Percentiles rank a stretch among this genome's conserved stretches.
These are phyloP conservation scores for Panopea generosa DNA, from an alignment of 2,888 invertebrate genomes.

Conservation along the genomic window DNA sequence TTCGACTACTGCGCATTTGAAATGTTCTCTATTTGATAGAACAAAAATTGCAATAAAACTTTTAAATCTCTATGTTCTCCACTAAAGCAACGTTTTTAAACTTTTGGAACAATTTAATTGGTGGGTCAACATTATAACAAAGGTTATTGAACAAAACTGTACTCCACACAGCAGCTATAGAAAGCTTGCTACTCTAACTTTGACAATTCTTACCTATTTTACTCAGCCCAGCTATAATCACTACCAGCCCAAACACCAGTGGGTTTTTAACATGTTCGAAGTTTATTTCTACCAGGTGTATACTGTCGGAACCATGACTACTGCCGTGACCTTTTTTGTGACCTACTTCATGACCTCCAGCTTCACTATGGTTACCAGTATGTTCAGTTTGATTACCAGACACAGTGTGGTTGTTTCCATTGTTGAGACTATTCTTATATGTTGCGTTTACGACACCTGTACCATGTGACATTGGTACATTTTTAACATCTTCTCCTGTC, in stretches of 20 bases:
- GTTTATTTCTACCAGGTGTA: slow-evolving; percentile 83
- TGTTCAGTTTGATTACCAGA: background rate
- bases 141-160: too few species aligned
- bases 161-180: too few species aligned
- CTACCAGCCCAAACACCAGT: slow-evolving; percentile 86
- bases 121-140: too few species aligned
- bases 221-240: slow-evolving; percentile 86
- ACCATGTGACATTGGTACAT: background rate
- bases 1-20: too few species aligned
- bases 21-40: too few species aligned
- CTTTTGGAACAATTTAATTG: too few species aligned
- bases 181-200: too few species aligned
- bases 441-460: background rate
- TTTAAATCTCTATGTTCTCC: too few species aligned
- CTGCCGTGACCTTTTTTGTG: slow-evolving; percentile 11
- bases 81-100: too few species aligned
- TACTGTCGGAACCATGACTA: slow-evolving; percentile 64
- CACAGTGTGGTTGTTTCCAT: background rate
- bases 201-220: slow-evolving; percentile 87
- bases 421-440: too few species aligned
- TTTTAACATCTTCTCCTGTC: slow-evolving; percentile 16
- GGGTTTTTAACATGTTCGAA: slow-evolving; percentile 85
- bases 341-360: slow-evolving; percentile 29
- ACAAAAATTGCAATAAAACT: too few species aligned
- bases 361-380: slow-evolving; percentile 2